Base-by-base conservation (phyloP, 1,140 invertebrate genomes). In the Mactra quadrangularis region DNA sequence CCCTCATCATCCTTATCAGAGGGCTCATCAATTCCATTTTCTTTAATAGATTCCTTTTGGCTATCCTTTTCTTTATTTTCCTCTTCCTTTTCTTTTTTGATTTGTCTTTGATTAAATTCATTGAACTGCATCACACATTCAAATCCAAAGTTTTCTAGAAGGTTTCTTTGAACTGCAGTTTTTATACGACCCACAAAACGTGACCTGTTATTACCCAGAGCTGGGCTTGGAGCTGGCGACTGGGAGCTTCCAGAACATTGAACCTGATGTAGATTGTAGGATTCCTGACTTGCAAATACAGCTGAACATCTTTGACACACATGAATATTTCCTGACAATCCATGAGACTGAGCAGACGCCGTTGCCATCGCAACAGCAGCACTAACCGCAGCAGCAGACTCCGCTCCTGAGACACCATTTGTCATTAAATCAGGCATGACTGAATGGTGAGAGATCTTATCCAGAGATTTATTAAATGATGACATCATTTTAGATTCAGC, bases 121-220 rank as follows among this genome's bases (percentile, higher is more conserved):
- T 98, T 98, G 92, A 98, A 98, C 92, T 98, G 97, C 97, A 98
- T 98, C 4, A 98, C 97, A 83, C 98, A 95, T 91, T 98, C 97
- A 93, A 98, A 98, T 3, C 98, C 98, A 93, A 97, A 98, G 86
- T 96, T 97, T 92, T 98, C 97, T 33, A 98, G 92, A 25, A 98
- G 93, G 93, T 97, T 96, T 91, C 97, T 97, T 93, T 98, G 97
- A 94, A 97, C 96, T 90, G 97, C 96, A 31, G 96, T 88, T 79
- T 91, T 92, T 60, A 90, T 90, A 27, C 90, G 78, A 7, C 90
- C 86, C 78, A 89, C 83, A 82, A 88, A 97, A 38, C 77, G 27
- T 31, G 52, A 96, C 95, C 81, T 95, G n/a, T n/a, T n/a, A 95
- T 92, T 94, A 94, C 62, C 95, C 74, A 53, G 52, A 25, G 78